Percentiles rank a stretch among this genome's conserved stretches.
Evolutionary conservation across 2,888 invertebrate genomes (phyloP).

Genomic region (Dolichopus griseipennis): DNA sequence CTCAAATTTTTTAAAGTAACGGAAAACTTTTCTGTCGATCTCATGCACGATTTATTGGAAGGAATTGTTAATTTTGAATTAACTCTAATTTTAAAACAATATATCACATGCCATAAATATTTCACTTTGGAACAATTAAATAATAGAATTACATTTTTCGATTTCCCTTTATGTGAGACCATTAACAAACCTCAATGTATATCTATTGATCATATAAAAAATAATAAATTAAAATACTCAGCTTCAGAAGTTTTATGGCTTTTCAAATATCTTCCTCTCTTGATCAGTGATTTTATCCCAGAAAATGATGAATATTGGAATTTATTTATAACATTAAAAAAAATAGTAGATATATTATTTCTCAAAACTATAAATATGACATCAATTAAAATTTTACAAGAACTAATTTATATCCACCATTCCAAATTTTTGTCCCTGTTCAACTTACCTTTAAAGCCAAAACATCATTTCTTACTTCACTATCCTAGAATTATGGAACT

Average conservation of each 20-base stretch:
- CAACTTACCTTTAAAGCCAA: neutral
- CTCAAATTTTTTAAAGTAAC: constrained; percentile 2
- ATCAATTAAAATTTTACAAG: neutral
- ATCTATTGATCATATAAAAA: too few species aligned
- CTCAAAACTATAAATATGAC: constrained; percentile 22
- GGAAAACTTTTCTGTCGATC: constrained; percentile 10
- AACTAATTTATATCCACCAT: too few species aligned
- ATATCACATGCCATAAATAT: too few species aligned
- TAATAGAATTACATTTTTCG: too few species aligned
- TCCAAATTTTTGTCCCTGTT: neutral
- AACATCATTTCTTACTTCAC: neutral
- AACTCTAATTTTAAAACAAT: too few species aligned
- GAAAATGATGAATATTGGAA: neutral
- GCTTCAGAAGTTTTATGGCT: too few species aligned
- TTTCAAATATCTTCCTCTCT: neutral
- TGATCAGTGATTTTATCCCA: too few species aligned
- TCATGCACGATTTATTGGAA: constrained; percentile 13
- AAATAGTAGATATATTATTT: constrained; percentile 5
- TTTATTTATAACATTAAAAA: constrained; percentile 11
- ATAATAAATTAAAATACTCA: too few species aligned
- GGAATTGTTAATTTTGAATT: too few species aligned
- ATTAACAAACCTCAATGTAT: too few species aligned
- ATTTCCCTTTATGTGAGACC: too few species aligned
- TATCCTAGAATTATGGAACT: neutral
- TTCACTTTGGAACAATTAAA: too few species aligned